Percentiles rank a stretch among this genome's conserved stretches.
These are phyloP conservation scores for Pteropus rufus DNA, from an alignment of 2,797 vertebrate genomes.

Conservation along the genomic window DNA sequence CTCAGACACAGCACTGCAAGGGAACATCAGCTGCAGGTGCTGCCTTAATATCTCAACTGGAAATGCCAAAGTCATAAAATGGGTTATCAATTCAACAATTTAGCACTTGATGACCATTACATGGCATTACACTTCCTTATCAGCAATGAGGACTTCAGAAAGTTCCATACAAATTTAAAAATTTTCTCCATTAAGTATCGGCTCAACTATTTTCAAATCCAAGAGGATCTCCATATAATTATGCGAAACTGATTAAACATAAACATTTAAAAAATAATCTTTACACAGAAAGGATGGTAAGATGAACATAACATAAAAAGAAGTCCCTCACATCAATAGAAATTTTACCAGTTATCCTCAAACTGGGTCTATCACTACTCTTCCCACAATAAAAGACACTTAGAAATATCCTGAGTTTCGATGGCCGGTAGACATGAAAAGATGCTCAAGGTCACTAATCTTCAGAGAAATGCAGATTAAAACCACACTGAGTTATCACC, in stretches of 20 bases:
- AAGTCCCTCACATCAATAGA: not conserved
- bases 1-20: not conserved
- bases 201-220: not conserved
- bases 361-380: not conserved
- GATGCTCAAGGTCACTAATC: no score
- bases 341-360: not conserved
- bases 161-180: not conserved
- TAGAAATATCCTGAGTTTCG: not conserved
- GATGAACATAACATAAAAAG: not conserved
- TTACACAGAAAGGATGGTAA: not conserved
- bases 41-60: not conserved
- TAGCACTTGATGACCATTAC: not conserved
- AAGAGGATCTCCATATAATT: not conserved
- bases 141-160: not conserved
- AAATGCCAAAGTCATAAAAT: not conserved
- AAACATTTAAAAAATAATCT: not conserved
- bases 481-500: no score
- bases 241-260: constrained; percentile 1
- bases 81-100: not conserved
- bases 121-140: not conserved
- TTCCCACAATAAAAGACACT: not conserved
- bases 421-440: no score
- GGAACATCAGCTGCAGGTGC: not conserved
- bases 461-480: no score
- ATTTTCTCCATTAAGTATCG: not conserved